phyloP scores from a whole-genome alignment of 1,140 invertebrate genomes.

The Aphis craccivora region DNA sequence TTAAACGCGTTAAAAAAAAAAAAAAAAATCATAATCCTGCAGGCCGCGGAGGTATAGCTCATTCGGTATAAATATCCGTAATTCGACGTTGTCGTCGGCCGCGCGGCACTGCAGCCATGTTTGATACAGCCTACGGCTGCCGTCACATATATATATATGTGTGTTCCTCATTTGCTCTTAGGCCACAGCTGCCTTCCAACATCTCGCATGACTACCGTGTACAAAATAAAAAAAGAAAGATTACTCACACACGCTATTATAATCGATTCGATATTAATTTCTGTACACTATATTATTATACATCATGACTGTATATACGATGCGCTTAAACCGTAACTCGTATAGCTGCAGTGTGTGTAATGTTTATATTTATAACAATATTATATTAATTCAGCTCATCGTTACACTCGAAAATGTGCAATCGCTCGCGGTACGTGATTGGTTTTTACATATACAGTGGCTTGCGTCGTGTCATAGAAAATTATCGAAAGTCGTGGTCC shows the following conservation, averaged over 20 bases:
- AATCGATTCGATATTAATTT: conserved; percentile 33
- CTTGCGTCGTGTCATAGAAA: background rate
- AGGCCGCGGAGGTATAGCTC: background rate
- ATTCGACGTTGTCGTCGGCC: background rate
- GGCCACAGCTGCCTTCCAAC: background rate
- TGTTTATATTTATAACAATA: background rate
- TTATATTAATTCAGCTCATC: background rate
- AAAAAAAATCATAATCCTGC: background rate
- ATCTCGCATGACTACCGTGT: background rate
- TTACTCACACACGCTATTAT: background rate
- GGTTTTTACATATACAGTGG: background rate
- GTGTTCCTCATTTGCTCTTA: background rate
- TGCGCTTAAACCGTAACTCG: background rate
- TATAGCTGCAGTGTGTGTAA: background rate
- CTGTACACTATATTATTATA: background rate
- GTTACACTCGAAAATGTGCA: background rate
- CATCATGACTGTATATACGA: background rate
- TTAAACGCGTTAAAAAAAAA: background rate
- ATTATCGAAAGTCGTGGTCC: background rate
- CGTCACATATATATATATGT: background rate
- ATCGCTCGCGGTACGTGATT: background rate
- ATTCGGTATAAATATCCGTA: background rate
- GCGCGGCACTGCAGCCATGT: background rate
- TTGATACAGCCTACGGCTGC: conserved; percentile 17
- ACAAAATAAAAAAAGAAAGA: background rate